phyloP scores from a whole-genome alignment of 2,888 invertebrate species.

The Tipula confusa region DNA sequence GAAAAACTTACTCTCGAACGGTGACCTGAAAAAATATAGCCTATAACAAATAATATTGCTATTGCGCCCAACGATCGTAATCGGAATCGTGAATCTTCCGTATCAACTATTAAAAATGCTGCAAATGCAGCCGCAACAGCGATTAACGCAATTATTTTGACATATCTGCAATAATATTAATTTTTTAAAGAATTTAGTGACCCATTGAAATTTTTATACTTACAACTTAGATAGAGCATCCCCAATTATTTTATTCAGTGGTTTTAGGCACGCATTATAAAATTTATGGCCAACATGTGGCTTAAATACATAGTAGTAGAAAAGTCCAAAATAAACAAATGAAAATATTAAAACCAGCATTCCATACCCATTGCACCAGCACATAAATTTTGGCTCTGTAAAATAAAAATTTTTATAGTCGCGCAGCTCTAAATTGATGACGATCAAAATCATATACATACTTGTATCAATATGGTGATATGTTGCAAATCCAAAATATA shows the following conservation, averaged over 20 bases:
- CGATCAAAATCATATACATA: constrained; percentile 38
- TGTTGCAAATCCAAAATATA: constrained; percentile 46
- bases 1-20: constrained; percentile 51
- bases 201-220: no score
- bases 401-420: neutral
- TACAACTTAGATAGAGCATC: constrained; percentile 40
- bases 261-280: constrained; percentile 31
- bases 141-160: constrained; percentile 50
- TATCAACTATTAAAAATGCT: constrained; percentile 62
- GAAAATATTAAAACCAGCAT: constrained; percentile 61
- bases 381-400: constrained; percentile 40
- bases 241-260: constrained; percentile 30
- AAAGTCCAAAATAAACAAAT: constrained; percentile 57
- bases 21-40: constrained; percentile 61
- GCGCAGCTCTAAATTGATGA: no score
- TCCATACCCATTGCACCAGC: constrained; percentile 65
- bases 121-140: constrained; percentile 52
- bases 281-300: constrained; percentile 49
- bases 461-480: constrained; percentile 43
- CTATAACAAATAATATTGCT: constrained; percentile 57
- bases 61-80: constrained; percentile 68
- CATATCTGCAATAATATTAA: constrained; percentile 49
- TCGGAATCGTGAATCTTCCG: constrained; percentile 55
- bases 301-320: constrained; percentile 63
- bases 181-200: constrained; percentile 38